A percentile compares a stretch with the other conserved stretches of the same genome.
phyloP scores from a whole-genome alignment of 2,888 invertebrate genomes.

The Chrysolina haemoptera region DNA sequence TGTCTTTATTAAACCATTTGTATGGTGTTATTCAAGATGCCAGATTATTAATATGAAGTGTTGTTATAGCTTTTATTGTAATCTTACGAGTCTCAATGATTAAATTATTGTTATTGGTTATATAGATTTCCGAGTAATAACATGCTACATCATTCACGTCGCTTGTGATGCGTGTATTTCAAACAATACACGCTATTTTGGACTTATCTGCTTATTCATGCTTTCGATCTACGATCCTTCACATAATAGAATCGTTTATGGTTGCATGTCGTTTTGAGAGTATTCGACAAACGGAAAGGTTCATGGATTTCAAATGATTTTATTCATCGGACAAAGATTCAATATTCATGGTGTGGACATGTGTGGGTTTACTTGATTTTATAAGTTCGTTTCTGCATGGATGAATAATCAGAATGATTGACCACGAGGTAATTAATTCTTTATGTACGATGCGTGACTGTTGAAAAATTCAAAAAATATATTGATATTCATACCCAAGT shows the following conservation, averaged over 20 bases:
- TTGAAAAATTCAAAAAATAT: too few relatives aligned
- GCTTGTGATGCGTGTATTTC: constrained; percentile 39
- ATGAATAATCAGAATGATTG: too few relatives aligned
- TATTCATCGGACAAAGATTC: neutral
- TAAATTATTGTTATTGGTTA: constrained; percentile 57
- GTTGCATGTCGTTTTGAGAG: neutral
- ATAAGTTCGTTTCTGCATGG: too few relatives aligned
- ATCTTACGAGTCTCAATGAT: constrained; percentile 51
- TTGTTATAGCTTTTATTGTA: constrained; percentile 54
- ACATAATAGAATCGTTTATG: constrained; percentile 12
- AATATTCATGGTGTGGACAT: neutral
- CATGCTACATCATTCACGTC: constrained; percentile 49
- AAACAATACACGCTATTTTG: constrained; percentile 31
- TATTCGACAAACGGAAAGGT: neutral
- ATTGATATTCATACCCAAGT: too few relatives aligned
- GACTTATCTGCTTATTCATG: constrained; percentile 20
- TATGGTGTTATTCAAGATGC: constrained; percentile 51
- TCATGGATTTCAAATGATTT: neutral
- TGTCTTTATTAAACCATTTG: constrained; percentile 60
- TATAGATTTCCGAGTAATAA: constrained; percentile 48
- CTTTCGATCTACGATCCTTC: constrained; percentile 7
- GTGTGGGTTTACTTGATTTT: too few relatives aligned
- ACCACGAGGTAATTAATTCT: too few relatives aligned
- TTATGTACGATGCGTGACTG: too few relatives aligned
- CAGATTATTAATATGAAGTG: constrained; percentile 55